Conservation (phyloP, 2,113 vertebrate species). For the Osmerus eperlanus region DNA sequence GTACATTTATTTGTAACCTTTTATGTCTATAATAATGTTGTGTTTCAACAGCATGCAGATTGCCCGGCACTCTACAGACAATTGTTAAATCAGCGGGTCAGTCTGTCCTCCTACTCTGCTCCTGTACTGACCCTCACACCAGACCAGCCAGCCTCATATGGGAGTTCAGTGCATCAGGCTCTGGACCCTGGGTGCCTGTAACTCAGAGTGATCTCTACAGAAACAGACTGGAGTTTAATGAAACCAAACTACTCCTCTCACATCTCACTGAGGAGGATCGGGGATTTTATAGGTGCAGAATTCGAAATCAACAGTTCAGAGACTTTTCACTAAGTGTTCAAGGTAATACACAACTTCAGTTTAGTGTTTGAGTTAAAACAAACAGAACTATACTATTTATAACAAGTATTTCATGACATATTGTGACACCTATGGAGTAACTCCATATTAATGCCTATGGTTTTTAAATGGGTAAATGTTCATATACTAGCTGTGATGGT, state of each 20-base stretch:
- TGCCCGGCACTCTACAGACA: neutral
- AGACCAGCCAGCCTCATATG: neutral
- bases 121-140: neutral
- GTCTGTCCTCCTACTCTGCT: neutral
- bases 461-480: too few relatives aligned
- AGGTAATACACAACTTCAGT: neutral
- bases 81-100: neutral
- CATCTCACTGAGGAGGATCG: neutral
- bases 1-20: too few relatives aligned
- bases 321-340: neutral
- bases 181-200: neutral
- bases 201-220: conserved; percentile 1
- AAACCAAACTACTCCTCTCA: neutral
- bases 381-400: neutral
- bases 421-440: neutral
- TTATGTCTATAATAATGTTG: neutral
- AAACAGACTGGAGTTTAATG: neutral
- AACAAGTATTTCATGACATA: too few relatives aligned
- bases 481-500: too few relatives aligned
- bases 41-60: neutral
- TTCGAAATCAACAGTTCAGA: neutral
- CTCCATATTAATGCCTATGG: too few relatives aligned
- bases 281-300: neutral
- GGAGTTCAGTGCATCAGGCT: neutral
- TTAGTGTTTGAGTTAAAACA: too few relatives aligned